A percentile compares a stretch with the other conserved stretches of the same genome.
phyloP scores from a whole-genome alignment of 2,797 vertebrate genomes.

The Parauchenoglanis punctatus region DNA sequence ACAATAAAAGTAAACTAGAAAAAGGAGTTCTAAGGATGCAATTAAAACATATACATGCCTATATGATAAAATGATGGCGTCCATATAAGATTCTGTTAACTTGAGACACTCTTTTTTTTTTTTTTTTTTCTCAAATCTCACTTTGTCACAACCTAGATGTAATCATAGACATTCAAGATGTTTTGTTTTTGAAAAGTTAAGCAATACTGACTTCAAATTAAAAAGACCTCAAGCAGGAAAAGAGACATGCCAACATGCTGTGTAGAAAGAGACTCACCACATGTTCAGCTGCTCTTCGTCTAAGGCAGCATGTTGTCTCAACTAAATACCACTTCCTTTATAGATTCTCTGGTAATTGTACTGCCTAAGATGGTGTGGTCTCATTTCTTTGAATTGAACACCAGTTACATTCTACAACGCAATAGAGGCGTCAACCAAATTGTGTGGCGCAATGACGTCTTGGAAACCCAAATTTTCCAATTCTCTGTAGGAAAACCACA shows the following conservation, averaged over 20 bases:
- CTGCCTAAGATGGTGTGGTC: background rate
- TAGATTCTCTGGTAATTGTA: background rate
- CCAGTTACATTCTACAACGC: conserved; percentile 14
- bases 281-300: background rate
- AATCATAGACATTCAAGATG: background rate
- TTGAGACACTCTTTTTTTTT: background rate
- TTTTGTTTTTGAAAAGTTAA: background rate
- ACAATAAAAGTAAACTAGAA: too few species aligned
- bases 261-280: conserved; percentile 21
- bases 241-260: background rate
- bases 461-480: conserved; percentile 53
- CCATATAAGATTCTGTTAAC: background rate
- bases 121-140: background rate
- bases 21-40: background rate
- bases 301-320: background rate
- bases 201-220: background rate
- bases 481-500: conserved; percentile 33
- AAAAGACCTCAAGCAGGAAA: conserved; percentile 8
- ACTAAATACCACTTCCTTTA: background rate
- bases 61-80: background rate
- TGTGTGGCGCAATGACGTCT: conserved; percentile 45
- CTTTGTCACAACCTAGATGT: background rate
- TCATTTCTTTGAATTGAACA: conserved; percentile 10
- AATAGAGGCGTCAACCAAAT: conserved; percentile 9
- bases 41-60: background rate